Evolutionary conservation across 1,140 invertebrate genomes (phyloP).

Genomic region (Drosophila athabasca): DNA sequence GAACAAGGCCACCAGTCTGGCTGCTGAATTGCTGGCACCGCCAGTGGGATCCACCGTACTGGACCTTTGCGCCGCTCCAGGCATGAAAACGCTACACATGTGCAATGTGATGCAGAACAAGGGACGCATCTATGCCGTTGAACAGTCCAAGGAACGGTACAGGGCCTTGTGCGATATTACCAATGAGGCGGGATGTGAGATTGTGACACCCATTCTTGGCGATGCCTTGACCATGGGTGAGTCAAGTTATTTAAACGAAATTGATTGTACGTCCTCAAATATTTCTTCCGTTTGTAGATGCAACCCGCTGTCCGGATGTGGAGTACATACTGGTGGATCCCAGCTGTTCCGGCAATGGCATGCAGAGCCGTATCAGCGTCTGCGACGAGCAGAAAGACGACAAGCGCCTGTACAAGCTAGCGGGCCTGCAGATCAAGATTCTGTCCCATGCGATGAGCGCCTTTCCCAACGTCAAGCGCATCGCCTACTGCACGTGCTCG

Average conservation of each 20-base stretch:
- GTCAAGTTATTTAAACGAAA: background rate
- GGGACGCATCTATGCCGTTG: conserved; percentile 92
- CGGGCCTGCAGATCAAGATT: conserved; percentile 93
- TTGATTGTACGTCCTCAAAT: background rate
- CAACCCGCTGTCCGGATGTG: conserved; percentile 87
- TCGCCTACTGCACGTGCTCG: conserved; percentile 98
- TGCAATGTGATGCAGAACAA: conserved; percentile 92
- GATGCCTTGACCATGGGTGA: conserved; percentile 89
- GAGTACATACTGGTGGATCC: conserved; percentile 97
- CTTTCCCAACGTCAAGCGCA: conserved; percentile 92
- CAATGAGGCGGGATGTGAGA: conserved; percentile 86
- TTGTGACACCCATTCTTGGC: conserved; percentile 87
- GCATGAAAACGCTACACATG: conserved; percentile 96
- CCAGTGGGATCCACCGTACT: conserved; percentile 88
- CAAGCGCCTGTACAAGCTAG: conserved; percentile 88
- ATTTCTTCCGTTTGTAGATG: conserved; percentile 28
- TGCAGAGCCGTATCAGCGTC: conserved; percentile 85
- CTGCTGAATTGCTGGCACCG: conserved; percentile 90
- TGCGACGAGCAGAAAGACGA: conserved; percentile 74
- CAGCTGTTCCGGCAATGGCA: conserved; percentile 97
- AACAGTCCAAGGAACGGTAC: conserved; percentile 89
- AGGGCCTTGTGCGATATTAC: conserved; percentile 87
- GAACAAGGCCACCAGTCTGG: conserved; percentile 97
- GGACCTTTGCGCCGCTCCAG: conserved; percentile 98
- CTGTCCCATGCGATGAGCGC: conserved; percentile 92